Percentiles rank a stretch among this genome's conserved stretches.
Conservation (phyloP, 64 coral and sea anemone species). For the Dendronephthya gigantea region DNA sequence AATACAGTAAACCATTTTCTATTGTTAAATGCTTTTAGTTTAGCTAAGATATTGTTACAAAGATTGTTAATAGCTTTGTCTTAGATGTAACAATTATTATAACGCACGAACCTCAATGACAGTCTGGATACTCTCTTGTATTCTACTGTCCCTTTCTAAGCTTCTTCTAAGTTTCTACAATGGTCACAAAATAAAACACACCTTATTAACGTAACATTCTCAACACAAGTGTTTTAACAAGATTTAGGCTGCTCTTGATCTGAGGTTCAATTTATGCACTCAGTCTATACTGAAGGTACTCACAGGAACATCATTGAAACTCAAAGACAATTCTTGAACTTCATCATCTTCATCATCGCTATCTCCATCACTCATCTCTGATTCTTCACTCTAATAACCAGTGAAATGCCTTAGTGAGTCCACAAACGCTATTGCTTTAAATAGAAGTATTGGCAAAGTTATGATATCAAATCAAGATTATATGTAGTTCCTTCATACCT, state of each 20-base stretch:
- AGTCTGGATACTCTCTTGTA: neutral
- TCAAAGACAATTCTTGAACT: constrained; percentile 1
- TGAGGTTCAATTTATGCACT: too few relatives aligned
- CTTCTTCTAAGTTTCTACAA: constrained; percentile 18
- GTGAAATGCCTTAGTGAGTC: neutral
- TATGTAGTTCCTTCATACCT: too few relatives aligned
- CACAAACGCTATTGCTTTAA: neutral
- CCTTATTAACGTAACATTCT: too few relatives aligned
- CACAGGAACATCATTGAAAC: neutral
- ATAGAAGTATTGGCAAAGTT: neutral
- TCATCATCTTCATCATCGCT: neutral
- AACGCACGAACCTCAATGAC: neutral
- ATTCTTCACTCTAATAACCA: neutral
- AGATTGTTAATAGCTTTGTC: too few relatives aligned
- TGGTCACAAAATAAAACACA: neutral
- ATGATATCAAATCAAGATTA: too few relatives aligned
- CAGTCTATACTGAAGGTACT: too few relatives aligned
- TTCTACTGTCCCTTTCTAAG: neutral
- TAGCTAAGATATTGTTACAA: too few relatives aligned
- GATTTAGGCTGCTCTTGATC: too few relatives aligned
- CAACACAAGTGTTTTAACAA: too few relatives aligned
- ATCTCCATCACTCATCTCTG: neutral
- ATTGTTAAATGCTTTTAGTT: too few relatives aligned
- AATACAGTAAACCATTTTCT: too few relatives aligned
- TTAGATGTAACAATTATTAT: neutral